A percentile compares a stretch with the other conserved stretches of the same genome.
Conservation (phyloP, 2,797 vertebrate genomes). For the Leontocebus nigricollis region DNA sequence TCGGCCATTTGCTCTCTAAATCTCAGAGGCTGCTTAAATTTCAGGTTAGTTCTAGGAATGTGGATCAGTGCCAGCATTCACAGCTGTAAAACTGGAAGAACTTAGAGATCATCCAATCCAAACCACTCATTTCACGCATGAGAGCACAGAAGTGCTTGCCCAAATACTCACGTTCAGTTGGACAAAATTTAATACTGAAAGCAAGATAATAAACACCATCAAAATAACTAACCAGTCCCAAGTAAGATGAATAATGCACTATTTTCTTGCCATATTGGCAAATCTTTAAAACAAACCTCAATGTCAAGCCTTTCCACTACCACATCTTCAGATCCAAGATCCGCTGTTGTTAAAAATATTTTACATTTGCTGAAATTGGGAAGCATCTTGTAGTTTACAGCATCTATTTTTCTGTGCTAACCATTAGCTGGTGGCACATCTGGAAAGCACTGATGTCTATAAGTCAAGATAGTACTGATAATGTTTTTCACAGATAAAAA, state of each 20-base stretch:
- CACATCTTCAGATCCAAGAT: background rate
- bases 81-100: background rate
- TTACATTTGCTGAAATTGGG: background rate
- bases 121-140: background rate
- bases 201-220: background rate
- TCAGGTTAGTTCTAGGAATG: background rate
- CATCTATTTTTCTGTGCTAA: background rate
- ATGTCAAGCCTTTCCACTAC: background rate
- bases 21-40: conserved; percentile 18
- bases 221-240: background rate
- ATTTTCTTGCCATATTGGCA: background rate
- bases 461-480: background rate
- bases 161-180: background rate
- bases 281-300: background rate
- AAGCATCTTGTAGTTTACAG: background rate
- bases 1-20: background rate
- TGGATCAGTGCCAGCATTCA: background rate
- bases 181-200: background rate
- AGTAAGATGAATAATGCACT: background rate
- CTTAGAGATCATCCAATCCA: background rate
- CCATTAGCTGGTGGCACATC: background rate
- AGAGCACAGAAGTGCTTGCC: background rate
- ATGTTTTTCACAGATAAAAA: background rate
- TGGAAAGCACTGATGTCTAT: background rate
- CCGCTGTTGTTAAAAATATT: background rate